Evolutionary conservation across 2,888 invertebrate species (phyloP), one percentile per base, ranked within the genome.

Genomic region (Rhabditoides inermis): DNA sequence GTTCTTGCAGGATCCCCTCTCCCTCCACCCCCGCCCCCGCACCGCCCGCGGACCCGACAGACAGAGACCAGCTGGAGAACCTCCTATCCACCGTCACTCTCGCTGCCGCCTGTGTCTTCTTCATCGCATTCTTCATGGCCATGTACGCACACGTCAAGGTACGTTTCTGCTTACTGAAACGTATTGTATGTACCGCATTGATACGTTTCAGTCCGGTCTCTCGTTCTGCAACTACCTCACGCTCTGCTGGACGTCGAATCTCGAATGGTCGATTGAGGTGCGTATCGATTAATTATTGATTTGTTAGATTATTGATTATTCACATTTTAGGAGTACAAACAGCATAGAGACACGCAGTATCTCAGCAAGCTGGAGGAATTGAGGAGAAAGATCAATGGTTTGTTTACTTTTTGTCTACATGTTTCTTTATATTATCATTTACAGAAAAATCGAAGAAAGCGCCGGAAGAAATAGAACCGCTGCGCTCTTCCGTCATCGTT

Each of bases 111-210:
- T 79, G 82, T 27, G 72, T 80, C 46, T 82, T 82, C 71, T 82
- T 82, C 65, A 75, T 81, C 32, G 79, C 81, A 22, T 82, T 82
- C 65, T 82, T 82, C 68, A 74, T 81, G 20, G 81, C 81, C 49
- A 82, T 82, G 80, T 80, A 81, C 57, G 81, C 80, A 20, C 80
- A 82, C 72, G 80, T 82, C 37, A 82, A 81, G 68, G 80, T 63
- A 20, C 32, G 53, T 36, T 5, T 0, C 2, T 2, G 26, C n/a
- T 23, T 30, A 45, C n/a, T n/a, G n/a, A n/a, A n/a, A n/a, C n/a
- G n/a, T n/a, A 26, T 45, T 26, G 23, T 28, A 15, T 28, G 22
- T n/a, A 3, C 25, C 15, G 28, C 23, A 26, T n/a, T 45, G 27
- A 23, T 45, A 45, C 15, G 45, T 59, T 60, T 20, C 60, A 66